A percentile compares a stretch with the other conserved stretches of the same genome.
phyloP scores from a whole-genome alignment of 2,888 invertebrate genomes.

The Platycheirus rosarum region DNA sequence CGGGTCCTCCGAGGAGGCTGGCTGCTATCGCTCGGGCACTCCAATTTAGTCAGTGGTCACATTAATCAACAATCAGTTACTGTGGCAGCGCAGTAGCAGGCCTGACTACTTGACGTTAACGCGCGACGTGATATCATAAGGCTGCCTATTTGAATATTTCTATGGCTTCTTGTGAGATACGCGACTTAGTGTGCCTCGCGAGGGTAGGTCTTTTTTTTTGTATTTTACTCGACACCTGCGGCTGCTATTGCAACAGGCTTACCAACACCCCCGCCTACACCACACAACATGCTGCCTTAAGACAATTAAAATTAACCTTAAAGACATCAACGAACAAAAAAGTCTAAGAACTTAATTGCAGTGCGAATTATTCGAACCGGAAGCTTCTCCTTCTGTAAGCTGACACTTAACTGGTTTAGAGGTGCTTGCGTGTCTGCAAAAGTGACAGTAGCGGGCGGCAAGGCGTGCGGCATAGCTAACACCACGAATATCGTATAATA shows the following conservation, averaged over 20 bases:
- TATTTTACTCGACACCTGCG: slow-evolving; percentile 53
- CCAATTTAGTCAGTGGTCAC: slow-evolving; percentile 70
- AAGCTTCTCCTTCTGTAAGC: slow-evolving; percentile 69
- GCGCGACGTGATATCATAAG: slow-evolving; percentile 69
- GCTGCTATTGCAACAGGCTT: slow-evolving; percentile 14
- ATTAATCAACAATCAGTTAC: slow-evolving; percentile 71
- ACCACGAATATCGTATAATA: slow-evolving; percentile 29
- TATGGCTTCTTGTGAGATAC: slow-evolving; percentile 68
- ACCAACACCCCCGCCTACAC: slow-evolving; percentile 9
- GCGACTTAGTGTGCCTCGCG: slow-evolving; percentile 15
- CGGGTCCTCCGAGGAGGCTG: slow-evolving; percentile 68
- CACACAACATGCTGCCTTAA: slow-evolving; percentile 29
- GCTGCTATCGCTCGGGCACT: slow-evolving; percentile 62
- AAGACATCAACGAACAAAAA: slow-evolving; percentile 49
- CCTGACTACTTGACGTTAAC: slow-evolving; percentile 58
- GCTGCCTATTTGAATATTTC: slow-evolving; percentile 59
- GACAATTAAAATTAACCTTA: slow-evolving; percentile 58
- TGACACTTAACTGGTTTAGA: slow-evolving; percentile 74
- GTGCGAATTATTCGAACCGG: slow-evolving; percentile 72
- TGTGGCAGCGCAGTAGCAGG: slow-evolving; percentile 60
- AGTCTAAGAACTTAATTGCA: slow-evolving; percentile 69
- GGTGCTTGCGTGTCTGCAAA: slow-evolving; percentile 60
- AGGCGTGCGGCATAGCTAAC: slow-evolving; percentile 1
- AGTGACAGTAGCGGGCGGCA: slow-evolving; percentile 26
- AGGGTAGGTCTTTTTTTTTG: slow-evolving; percentile 25